Percentiles rank a stretch among this genome's conserved stretches.
Conservation (phyloP, 2,113 vertebrate species). For the Haemorhous mexicanus region DNA sequence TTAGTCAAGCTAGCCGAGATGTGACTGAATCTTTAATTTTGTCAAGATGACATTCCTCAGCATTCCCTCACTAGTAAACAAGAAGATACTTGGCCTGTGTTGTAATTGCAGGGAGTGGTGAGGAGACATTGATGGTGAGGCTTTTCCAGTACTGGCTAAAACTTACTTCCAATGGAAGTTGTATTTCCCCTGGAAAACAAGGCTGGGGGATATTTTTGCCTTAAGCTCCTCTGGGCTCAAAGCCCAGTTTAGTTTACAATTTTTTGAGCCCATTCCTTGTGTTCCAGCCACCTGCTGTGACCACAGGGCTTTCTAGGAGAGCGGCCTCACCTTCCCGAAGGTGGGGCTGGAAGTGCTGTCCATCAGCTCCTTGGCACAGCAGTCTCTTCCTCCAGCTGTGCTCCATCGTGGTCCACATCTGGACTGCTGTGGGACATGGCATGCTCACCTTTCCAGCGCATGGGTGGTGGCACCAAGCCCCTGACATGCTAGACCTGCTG, state of each 20-base stretch:
- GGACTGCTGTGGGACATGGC: not conserved
- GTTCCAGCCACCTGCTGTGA: not conserved
- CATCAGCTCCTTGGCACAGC: not conserved
- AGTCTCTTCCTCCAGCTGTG: not conserved
- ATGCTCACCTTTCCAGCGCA: not conserved
- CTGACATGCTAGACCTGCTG: rapidly evolving
- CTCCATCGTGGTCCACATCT: not conserved
- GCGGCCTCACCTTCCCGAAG: not conserved
- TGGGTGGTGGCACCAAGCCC: not conserved
- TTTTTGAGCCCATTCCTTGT: not conserved
- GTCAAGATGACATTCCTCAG: slow-evolving; percentile 15
- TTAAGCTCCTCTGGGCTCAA: not conserved
- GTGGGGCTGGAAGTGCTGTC: not conserved
- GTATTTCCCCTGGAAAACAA: not conserved
- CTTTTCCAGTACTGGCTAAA: not conserved
- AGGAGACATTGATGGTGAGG: not conserved
- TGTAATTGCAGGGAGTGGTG: not conserved
- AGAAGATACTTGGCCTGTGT: not conserved
- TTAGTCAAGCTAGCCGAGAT: not conserved
- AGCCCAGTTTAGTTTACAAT: not conserved
- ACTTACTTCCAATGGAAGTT: not conserved
- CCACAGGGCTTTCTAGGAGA: not conserved
- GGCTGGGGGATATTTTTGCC: not conserved
- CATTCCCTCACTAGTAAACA: not conserved
- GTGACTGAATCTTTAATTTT: slow-evolving; percentile 39